Conservation (phyloP, 2,797 vertebrate genomes). For the Sciurus carolinensis region DNA sequence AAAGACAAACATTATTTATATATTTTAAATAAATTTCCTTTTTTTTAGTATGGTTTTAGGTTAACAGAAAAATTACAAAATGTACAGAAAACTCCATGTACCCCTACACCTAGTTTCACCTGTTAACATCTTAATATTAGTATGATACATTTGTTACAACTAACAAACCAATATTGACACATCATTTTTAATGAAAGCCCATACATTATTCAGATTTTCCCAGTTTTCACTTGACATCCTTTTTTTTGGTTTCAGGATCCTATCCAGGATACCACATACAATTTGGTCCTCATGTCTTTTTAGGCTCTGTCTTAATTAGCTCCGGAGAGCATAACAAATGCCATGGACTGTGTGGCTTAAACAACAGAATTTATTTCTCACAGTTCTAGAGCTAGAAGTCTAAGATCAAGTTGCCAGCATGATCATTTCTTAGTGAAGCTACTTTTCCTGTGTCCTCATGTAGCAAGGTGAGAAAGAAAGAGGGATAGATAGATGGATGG, state of each 20-base stretch:
- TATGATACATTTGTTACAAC: neutral
- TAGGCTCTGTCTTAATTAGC: neutral
- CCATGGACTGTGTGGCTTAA: neutral
- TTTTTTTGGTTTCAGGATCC: slow-evolving; percentile 16
- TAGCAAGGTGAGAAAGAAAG: neutral
- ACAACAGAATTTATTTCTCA: neutral
- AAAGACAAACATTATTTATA: neutral
- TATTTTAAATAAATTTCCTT: slow-evolving; percentile 43
- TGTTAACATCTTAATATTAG: neutral
- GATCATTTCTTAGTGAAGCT: neutral
- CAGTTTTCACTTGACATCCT: neutral
- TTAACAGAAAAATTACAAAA: slow-evolving; percentile 28
- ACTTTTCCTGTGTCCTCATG: neutral
- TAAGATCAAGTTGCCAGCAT: neutral
- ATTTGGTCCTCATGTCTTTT: neutral
- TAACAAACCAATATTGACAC: neutral
- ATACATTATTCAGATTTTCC: neutral
- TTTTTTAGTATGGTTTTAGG: slow-evolving; percentile 44
- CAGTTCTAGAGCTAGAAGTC: neutral
- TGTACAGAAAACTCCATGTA: neutral
- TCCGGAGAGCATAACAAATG: neutral
- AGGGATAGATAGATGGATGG: neutral
- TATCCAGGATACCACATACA: neutral
- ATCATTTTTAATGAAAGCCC: neutral
- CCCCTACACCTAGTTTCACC: neutral